Evolutionary conservation across 1,140 invertebrate species (phyloP).

Genomic region (Paramacrobiotus metropolitanus): DNA sequence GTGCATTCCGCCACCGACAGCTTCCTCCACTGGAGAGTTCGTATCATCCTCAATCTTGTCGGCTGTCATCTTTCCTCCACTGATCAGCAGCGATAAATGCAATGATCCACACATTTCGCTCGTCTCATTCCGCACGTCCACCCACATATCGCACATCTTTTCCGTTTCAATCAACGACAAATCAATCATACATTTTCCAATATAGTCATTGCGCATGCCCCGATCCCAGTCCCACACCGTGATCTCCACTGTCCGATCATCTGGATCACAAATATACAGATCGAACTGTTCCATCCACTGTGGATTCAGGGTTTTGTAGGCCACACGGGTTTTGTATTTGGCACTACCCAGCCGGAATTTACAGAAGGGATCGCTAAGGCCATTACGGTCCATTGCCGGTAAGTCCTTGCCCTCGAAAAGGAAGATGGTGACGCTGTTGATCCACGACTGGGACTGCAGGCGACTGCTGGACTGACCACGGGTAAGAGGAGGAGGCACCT

Average conservation of each 20-base stretch:
- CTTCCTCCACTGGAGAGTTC: constrained; percentile 30
- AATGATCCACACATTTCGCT: constrained; percentile 25
- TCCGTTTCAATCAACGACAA: constrained; percentile 59
- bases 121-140: constrained; percentile 61
- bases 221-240: constrained; percentile 69
- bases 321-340: constrained; percentile 86
- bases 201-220: constrained; percentile 54
- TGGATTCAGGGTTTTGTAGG: constrained; percentile 58
- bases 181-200: constrained; percentile 65
- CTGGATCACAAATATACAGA: constrained; percentile 76
- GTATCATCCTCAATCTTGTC: constrained; percentile 55
- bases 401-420: constrained; percentile 80
- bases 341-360: constrained; percentile 92
- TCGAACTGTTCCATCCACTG: constrained; percentile 94
- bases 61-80: constrained; percentile 32
- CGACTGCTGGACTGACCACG: constrained; percentile 39
- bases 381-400: constrained; percentile 63
- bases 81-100: constrained; percentile 14
- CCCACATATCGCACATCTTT: constrained; percentile 65
- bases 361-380: constrained; percentile 76
- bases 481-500: too few relatives aligned
- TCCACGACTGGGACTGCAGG: constrained; percentile 43
- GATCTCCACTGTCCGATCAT: constrained; percentile 58
- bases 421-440: constrained; percentile 79
- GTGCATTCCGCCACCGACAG: not conserved